Evolutionary conservation across 2,888 invertebrate species (phyloP).

Genomic region (Ecliptopera silaceata): DNA sequence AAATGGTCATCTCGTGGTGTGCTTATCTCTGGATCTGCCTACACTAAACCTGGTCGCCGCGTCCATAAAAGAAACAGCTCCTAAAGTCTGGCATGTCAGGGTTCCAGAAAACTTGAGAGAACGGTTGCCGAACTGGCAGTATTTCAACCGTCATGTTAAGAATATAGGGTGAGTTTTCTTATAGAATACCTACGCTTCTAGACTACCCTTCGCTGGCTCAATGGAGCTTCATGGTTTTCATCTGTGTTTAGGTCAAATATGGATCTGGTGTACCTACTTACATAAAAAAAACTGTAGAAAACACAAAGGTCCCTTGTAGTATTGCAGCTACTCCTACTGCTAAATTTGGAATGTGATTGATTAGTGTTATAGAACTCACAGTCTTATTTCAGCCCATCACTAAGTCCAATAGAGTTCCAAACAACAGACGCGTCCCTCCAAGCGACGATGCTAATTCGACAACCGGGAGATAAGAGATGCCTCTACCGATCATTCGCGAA

Average conservation of each 20-base stretch:
- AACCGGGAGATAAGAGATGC: constrained; percentile 49
- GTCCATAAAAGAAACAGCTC: constrained; percentile 38
- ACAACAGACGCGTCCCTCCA: constrained; percentile 40
- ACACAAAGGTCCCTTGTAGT: too few species aligned
- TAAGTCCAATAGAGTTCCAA: constrained; percentile 35
- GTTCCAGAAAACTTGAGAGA: constrained; percentile 40
- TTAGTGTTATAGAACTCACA: too few species aligned
- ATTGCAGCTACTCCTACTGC: too few species aligned
- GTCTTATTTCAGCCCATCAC: constrained; percentile 34
- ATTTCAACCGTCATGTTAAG: neutral
- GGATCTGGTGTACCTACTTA: too few species aligned
- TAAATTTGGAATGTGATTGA: too few species aligned
- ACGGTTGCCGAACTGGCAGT: constrained; percentile 37
- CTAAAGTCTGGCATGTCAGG: constrained; percentile 39
- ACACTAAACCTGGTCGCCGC: constrained; percentile 49
- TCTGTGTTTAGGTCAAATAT: too few species aligned
- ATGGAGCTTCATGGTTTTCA: too few species aligned
- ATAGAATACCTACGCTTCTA: neutral
- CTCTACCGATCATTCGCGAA: constrained; percentile 55
- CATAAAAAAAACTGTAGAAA: too few species aligned
- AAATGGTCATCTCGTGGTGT: constrained; percentile 58
- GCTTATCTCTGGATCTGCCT: constrained; percentile 49
- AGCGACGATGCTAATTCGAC: constrained; percentile 43
- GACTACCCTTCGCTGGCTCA: too few species aligned
- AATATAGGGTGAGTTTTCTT: constrained; percentile 1